phyloP scores from a whole-genome alignment of 2,113 vertebrate genomes.

The Motacilla alba region DNA sequence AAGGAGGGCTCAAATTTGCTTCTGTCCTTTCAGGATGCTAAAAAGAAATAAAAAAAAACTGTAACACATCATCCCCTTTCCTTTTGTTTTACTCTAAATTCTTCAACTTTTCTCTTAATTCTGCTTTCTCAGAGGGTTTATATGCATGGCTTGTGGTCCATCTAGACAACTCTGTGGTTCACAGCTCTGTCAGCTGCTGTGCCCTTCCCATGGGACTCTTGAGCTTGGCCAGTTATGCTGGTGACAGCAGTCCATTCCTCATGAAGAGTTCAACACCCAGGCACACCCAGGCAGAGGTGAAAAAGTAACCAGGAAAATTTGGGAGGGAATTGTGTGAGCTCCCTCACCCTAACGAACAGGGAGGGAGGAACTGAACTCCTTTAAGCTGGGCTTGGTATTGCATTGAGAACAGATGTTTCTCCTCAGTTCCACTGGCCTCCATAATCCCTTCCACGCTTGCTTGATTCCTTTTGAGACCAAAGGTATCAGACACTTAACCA shows the following conservation, averaged over 20 bases:
- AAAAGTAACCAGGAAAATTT: background rate
- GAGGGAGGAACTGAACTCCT: background rate
- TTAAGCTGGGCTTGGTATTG: background rate
- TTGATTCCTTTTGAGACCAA: background rate
- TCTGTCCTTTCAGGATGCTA: background rate
- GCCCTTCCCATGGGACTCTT: background rate
- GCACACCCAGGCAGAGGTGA: background rate
- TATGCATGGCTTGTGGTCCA: background rate
- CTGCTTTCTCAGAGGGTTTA: background rate
- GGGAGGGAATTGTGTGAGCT: background rate
- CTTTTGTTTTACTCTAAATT: background rate
- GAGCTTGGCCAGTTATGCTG: background rate
- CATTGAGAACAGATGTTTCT: rapidly evolving
- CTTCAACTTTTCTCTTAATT: background rate
- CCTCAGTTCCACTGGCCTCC: background rate
- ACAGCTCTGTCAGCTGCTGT: background rate
- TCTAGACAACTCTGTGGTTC: background rate
- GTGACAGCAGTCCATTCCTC: background rate
- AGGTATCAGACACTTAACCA: background rate
- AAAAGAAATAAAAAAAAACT: background rate
- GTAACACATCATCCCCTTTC: background rate
- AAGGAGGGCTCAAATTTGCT: background rate
- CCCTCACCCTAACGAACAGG: background rate
- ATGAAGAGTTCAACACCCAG: background rate
- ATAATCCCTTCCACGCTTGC: background rate